A percentile compares a stretch with the other conserved stretches of the same genome.
Evolutionary conservation across 2,888 invertebrate species (phyloP).

Genomic region (Carpatolechia fugitivella): DNA sequence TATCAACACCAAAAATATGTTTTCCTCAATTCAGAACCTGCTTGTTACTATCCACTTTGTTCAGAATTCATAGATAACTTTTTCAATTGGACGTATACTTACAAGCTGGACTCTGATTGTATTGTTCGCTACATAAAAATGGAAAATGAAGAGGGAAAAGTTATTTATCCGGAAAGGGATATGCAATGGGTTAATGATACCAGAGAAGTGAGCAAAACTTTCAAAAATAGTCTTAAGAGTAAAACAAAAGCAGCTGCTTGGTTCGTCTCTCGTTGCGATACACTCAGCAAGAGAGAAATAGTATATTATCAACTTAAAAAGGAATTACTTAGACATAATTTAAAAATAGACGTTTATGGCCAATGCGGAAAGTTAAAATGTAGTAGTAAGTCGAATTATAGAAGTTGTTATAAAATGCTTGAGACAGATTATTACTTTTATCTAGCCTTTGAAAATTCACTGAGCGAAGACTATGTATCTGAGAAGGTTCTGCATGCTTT

Average conservation of each 20-base stretch:
- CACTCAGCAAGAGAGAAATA: conserved; percentile 29
- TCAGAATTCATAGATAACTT: conserved; percentile 45
- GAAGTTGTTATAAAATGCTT: conserved; percentile 38
- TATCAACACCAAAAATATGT: conserved; percentile 60
- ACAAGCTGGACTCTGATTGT: conserved; percentile 30
- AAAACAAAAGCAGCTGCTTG: conserved; percentile 41
- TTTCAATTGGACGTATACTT: conserved; percentile 69
- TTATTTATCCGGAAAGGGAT: no score
- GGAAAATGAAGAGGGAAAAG: neutral
- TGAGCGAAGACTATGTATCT: conserved; percentile 64
- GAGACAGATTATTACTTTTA: conserved; percentile 43
- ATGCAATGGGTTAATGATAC: neutral
- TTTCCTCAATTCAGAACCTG: conserved; percentile 62
- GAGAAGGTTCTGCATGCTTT: conserved; percentile 77
- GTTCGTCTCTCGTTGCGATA: conserved; percentile 41
- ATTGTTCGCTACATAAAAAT: neutral
- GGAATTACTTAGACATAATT: conserved; percentile 16
- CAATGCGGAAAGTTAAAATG: conserved; percentile 52
- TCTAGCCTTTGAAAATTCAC: conserved; percentile 83
- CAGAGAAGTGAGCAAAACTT: conserved; percentile 23
- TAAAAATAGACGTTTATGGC: conserved; percentile 67
- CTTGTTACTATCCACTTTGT: conserved; percentile 60
- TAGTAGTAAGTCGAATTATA: conserved; percentile 21
- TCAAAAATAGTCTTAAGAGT: conserved; percentile 26
- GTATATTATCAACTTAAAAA: conserved; percentile 22